phyloP scores from a whole-genome alignment of 2,888 invertebrate species.

The Chaitophorus viminalis region DNA sequence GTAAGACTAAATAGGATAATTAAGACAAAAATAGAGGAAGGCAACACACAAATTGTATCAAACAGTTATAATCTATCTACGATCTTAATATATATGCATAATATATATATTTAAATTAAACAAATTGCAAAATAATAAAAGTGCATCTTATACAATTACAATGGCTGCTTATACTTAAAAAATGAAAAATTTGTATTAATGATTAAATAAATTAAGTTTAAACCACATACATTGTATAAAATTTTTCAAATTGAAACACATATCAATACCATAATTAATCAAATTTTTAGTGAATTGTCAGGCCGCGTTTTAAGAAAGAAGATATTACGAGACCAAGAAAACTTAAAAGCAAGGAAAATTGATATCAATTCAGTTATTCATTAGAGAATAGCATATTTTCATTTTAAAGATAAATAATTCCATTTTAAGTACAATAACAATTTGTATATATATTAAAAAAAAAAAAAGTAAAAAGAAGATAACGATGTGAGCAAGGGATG shows the following conservation, averaged over 20 bases:
- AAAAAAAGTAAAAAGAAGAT: slow-evolving; percentile 18
- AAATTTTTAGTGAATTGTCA: slow-evolving; percentile 54
- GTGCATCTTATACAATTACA: slow-evolving; percentile 57
- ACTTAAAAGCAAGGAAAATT: slow-evolving; percentile 44
- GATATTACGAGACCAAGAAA: background rate
- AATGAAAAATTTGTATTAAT: slow-evolving; percentile 45
- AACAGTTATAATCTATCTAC: slow-evolving; percentile 33
- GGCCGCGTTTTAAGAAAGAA: slow-evolving; percentile 30
- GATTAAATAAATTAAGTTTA: slow-evolving; percentile 49
- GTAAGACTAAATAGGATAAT: background rate
- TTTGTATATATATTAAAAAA: slow-evolving; percentile 7
- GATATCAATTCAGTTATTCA: background rate
- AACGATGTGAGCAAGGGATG: slow-evolving; percentile 27
- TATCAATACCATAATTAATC: slow-evolving; percentile 31
- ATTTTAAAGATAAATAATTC: slow-evolving; percentile 28
- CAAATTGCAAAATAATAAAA: slow-evolving; percentile 60
- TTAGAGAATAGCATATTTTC: slow-evolving; percentile 2
- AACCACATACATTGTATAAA: slow-evolving; percentile 58
- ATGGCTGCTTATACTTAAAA: slow-evolving; percentile 56
- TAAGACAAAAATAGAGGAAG: background rate
- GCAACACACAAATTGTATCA: slow-evolving; percentile 7
- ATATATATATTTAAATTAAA: slow-evolving; percentile 57
- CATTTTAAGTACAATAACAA: slow-evolving; percentile 58
- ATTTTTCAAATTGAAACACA: slow-evolving; percentile 56
- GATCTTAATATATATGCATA: slow-evolving; percentile 29